Evolutionary conservation across 2,113 vertebrate species (phyloP), one percentile per base, ranked within the genome.

Genomic region (Hyla sarda): DNA sequence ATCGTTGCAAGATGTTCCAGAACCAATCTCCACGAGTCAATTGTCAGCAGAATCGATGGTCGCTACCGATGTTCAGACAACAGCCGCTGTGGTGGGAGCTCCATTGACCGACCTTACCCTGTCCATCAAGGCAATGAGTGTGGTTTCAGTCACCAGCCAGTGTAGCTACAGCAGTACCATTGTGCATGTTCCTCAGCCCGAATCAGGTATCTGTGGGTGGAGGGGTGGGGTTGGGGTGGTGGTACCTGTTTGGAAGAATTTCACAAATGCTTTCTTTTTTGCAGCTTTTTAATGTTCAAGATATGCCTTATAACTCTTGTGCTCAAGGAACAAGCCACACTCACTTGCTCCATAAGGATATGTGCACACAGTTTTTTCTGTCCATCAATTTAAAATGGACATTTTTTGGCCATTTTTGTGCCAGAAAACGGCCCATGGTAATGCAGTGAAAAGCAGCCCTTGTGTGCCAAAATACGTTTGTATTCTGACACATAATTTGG

Each of bases 81-180:
- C 92, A 30, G 91, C 90, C 1, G 87, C 93, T 0, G 83, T 93
- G 21, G 92, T 93, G n/a, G 92, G 92, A 56, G 88, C 90, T 21
- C 93, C 93, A 0, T 90, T 92, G 82, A 93, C 94, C 17, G 94
- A 96, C 91, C 91, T 96, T 91, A 92, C 93, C 23, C 88, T 95
- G 88, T 92, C 94, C 88, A 92, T 88, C 6, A 94, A 93, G 75
- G 94, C 95, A n/a, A 95, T 94, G 89, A 96, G 96, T n/a, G 92
- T 94, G 88, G 94, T 94, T 60, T 97, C 96, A 0, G 89, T 93
- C 89, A 92, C 92, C 86, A 98, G 96, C 91, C 96, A 96, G 91
- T 95, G 96, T 92, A 96, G 96, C 80, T 96, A 94, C 93, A 96
- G 95, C 93, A 96, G 95, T 94, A 96, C 95, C 80, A 92, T 94